Conservation (phyloP, 35 echinoderm and acorn worm genomes). For the Apostichopus parvimensis region DNA sequence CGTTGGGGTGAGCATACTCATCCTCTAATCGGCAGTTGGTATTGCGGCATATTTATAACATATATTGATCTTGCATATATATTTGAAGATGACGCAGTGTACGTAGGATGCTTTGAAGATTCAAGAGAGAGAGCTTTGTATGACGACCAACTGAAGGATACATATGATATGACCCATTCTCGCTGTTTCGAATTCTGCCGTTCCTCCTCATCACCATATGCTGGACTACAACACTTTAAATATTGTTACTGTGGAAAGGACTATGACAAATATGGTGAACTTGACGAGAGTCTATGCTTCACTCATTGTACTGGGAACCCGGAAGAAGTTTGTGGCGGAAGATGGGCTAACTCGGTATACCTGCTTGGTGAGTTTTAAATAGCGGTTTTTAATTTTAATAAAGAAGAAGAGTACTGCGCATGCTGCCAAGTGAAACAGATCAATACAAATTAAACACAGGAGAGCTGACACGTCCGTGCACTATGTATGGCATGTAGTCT, state of each 20-base stretch:
- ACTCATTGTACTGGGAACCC: constrained; percentile 22
- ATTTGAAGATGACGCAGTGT: neutral
- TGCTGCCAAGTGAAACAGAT: too few species aligned
- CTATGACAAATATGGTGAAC: constrained; percentile 6
- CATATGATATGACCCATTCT: neutral
- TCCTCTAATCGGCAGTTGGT: too few species aligned
- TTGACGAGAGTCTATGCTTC: neutral
- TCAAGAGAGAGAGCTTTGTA: neutral
- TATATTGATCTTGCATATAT: neutral
- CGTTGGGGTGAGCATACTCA: too few species aligned
- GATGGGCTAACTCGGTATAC: constrained; percentile 34
- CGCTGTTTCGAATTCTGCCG: neutral
- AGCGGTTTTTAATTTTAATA: too few species aligned
- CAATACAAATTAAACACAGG: too few species aligned
- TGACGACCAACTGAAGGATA: neutral
- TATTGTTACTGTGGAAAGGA: constrained; percentile 37
- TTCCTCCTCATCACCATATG: neutral
- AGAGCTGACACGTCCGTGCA: too few species aligned
- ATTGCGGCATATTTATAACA: too few species aligned
- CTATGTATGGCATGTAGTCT: too few species aligned
- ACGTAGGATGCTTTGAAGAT: constrained; percentile 44
- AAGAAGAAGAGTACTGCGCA: too few species aligned
- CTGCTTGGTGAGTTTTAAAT: neutral
- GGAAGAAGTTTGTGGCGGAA: constrained; percentile 9
- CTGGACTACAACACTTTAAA: constrained; percentile 14